Base-by-base conservation (phyloP, 2,888 invertebrate species). In the Stegophylla sp. region DNA sequence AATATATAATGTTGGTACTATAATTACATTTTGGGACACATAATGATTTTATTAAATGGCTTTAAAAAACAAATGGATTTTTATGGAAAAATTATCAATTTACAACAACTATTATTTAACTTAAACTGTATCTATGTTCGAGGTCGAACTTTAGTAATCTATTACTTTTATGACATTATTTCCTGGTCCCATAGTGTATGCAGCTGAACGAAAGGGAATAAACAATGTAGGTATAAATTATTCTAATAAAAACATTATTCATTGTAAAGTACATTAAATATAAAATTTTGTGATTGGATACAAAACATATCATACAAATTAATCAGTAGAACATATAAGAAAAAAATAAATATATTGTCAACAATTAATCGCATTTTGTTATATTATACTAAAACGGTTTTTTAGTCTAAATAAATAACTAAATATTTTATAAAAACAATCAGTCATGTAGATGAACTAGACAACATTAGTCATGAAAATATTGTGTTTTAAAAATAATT, bases 361-460 rank as follows among this genome's bases (percentile, higher is more conserved):
- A 59, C 3, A 48, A 45, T 45, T 2, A 13, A 61, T 73, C 26
- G 13, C 23, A 34, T 15, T 3, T 41, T 12, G 3, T 41, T 9
- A n/a, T 1, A 53, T 41, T 43, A 74, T 63, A 63, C 74, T 63
- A 51, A 74, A 34, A 63, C 10, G 34, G 13, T 66, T 26, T 66
- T n/a, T 66, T 43, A 64, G 53, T 66, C 53, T 53, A 53, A 76
- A n/a, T n/a, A 63, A 63, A 74, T 1, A 48, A 74, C n/a, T 53
- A 66, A 41, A 53, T 66, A 66, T 17, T 75, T 64, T 66, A 66
- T 66, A 41, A 75, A 63, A 64, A 66, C n/a, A 43, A 76, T 76
- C 75, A 76, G 75, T 76, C 75, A 53, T 41, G 51, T 76, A 53
- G 12, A 26, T 41, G 17, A 75, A 41, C 41, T 64, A 23, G 51